A percentile compares a stretch with the other conserved stretches of the same genome.
Conservation (phyloP, 2,888 invertebrate species). For the Heliconius hortense region DNA sequence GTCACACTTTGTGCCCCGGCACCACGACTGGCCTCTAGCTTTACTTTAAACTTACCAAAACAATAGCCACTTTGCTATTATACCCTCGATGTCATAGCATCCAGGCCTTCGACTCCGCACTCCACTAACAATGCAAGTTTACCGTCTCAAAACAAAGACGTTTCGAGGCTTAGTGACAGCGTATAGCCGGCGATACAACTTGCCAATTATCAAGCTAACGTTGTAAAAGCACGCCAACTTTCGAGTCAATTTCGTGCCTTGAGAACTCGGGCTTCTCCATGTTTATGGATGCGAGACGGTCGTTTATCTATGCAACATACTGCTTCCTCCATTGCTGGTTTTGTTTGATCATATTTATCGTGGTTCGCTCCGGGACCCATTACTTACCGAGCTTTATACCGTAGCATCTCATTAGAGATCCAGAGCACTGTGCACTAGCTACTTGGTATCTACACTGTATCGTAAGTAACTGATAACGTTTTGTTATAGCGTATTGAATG, state of each 20-base stretch:
- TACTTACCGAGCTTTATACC: constrained; percentile 55
- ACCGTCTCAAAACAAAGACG: constrained; percentile 75
- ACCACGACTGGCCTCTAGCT: too few species aligned
- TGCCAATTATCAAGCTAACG: constrained; percentile 75
- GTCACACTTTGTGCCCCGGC: too few species aligned
- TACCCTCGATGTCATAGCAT: constrained; percentile 57
- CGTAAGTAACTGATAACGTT: constrained; percentile 47
- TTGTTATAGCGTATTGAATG: constrained; percentile 44
- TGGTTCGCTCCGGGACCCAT: constrained; percentile 58
- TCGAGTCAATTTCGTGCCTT: constrained; percentile 66
- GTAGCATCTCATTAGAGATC: constrained; percentile 70
- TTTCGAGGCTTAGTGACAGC: constrained; percentile 67
- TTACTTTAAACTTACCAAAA: constrained; percentile 41
- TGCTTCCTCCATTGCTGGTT: constrained; percentile 71
- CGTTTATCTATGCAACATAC: constrained; percentile 74
- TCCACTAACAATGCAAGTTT: constrained; percentile 68
- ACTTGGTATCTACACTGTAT: constrained; percentile 54
- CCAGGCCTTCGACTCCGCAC: constrained; percentile 51
- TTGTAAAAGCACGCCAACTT: constrained; percentile 65
- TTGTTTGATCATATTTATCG: constrained; percentile 76
- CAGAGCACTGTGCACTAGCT: constrained; percentile 51
- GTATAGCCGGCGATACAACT: constrained; percentile 56
- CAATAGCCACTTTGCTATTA: constrained; percentile 54
- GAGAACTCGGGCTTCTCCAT: constrained; percentile 57
- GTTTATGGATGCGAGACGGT: constrained; percentile 63